Evolutionary conservation across 2,797 vertebrate species (phyloP).

Genomic region (Tapera naevia): DNA sequence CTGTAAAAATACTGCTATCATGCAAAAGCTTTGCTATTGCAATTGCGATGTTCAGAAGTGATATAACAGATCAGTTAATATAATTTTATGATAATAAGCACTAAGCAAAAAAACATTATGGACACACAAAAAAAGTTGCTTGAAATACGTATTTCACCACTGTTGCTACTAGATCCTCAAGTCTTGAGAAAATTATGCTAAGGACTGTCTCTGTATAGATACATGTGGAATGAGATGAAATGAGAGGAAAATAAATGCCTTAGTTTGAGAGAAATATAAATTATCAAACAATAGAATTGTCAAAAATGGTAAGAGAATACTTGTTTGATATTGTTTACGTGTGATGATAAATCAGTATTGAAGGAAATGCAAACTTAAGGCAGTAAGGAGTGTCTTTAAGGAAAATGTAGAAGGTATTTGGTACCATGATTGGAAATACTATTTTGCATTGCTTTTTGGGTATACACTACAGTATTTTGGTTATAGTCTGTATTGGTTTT

Average conservation of each 20-base stretch:
- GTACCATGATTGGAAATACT: background rate
- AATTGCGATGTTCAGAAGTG: accelerated
- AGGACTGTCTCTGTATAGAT: background rate
- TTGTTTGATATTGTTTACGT: background rate
- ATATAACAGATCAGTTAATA: background rate
- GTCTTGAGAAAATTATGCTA: background rate
- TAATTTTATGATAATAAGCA: background rate
- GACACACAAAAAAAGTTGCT: background rate
- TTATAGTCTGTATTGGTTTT: background rate
- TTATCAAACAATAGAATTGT: background rate
- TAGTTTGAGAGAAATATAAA: background rate
- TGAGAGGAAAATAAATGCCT: background rate
- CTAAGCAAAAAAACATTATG: background rate
- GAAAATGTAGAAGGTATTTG: background rate
- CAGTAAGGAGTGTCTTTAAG: background rate
- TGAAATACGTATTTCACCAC: background rate
- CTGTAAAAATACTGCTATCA: background rate
- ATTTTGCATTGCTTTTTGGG: background rate
- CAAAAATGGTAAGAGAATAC: background rate
- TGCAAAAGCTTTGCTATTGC: background rate
- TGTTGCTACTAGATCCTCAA: background rate
- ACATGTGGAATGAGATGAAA: background rate
- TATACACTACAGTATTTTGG: background rate
- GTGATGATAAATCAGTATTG: background rate
- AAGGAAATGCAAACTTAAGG: background rate